Evolutionary conservation across 2,797 vertebrate species (phyloP).

Genomic region (Pteropus rufus): DNA sequence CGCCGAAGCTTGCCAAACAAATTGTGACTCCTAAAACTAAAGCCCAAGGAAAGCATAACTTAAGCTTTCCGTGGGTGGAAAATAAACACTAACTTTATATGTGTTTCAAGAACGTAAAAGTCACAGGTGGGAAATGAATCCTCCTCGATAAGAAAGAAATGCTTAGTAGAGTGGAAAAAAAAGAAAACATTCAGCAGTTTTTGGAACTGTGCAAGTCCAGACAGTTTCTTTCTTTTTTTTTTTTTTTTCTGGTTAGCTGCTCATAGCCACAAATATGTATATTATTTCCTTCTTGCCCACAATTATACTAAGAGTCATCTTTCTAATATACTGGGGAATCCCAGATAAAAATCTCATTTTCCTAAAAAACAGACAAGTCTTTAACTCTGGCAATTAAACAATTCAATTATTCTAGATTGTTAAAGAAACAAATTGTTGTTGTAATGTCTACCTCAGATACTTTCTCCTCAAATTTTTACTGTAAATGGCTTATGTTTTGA

Average conservation of each 20-base stretch:
- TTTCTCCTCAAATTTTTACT: background rate
- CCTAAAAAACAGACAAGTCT: constrained; percentile 72
- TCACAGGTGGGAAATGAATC: constrained; percentile 62
- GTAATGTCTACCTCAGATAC: background rate
- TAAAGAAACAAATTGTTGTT: constrained; percentile 16
- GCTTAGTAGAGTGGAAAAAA: constrained; percentile 54
- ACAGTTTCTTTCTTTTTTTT: constrained; percentile 70
- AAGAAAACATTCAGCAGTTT: constrained; percentile 71
- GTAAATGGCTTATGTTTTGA: background rate
- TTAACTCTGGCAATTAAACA: constrained; percentile 63
- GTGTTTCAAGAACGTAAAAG: constrained; percentile 47
- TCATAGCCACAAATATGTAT: constrained; percentile 84
- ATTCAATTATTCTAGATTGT: constrained; percentile 43
- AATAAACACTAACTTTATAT: constrained; percentile 40
- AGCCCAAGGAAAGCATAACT: constrained; percentile 26
- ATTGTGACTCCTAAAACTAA: background rate
- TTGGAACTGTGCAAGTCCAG: constrained; percentile 76
- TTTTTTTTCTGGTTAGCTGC: constrained; percentile 74
- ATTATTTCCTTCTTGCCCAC: constrained; percentile 84
- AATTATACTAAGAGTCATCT: constrained; percentile 81
- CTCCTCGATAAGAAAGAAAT: constrained; percentile 50
- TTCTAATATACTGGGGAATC: constrained; percentile 80
- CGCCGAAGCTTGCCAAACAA: background rate
- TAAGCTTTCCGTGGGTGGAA: constrained; percentile 21
- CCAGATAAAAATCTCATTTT: constrained; percentile 79